Evolutionary conservation across 2,888 invertebrate genomes (phyloP), one percentile per base, ranked within the genome.

Genomic region (Periphyllus acericola): DNA sequence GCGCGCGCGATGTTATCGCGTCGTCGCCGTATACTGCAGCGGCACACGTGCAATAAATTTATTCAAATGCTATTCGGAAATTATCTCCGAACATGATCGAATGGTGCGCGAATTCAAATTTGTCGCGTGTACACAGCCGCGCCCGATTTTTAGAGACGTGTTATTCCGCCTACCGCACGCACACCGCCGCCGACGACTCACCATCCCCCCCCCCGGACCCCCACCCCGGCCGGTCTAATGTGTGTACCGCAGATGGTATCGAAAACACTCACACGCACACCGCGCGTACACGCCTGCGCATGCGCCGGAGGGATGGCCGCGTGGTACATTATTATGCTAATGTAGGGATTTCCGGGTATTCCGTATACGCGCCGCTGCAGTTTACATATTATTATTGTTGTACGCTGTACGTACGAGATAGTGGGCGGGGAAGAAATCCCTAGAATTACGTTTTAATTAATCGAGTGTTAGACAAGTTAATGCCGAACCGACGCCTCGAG

Each of bases 381-480:
- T 55, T 34, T n/a, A 55, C 19, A 29, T 29, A 14, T 29, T 55
- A 21, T 21, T 60, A 60, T 60, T 60, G 6, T 21, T 60, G 11
- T 11, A 46, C 46, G 19, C 17, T 19, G 21, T 34, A 71, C 46
- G 17, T 68, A 80, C 40, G 71, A 68, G 60, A 78, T 25, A 17
- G 80, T 60, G 66, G 72, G 71, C 79, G 79, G 55, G 46, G 72
- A 81, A 87, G 72, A 81, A 87, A 87, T 87, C 81, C 87, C 80
- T 52, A 40, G 87, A 87, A 87, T 87, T 81, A 81, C 34, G 81
- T 87, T 87, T 87, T 87, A 87, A 87, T 87, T 87, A 87, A 87
- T 87, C 87, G 87, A 87, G 87, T 87, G 87, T 81, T 80, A 81
- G 87, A 87, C 87, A 87, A 87, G 87, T 87, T 87, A 87, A 87